Base-by-base conservation (phyloP, 2,888 invertebrate species). In the Idaea straminata region DNA sequence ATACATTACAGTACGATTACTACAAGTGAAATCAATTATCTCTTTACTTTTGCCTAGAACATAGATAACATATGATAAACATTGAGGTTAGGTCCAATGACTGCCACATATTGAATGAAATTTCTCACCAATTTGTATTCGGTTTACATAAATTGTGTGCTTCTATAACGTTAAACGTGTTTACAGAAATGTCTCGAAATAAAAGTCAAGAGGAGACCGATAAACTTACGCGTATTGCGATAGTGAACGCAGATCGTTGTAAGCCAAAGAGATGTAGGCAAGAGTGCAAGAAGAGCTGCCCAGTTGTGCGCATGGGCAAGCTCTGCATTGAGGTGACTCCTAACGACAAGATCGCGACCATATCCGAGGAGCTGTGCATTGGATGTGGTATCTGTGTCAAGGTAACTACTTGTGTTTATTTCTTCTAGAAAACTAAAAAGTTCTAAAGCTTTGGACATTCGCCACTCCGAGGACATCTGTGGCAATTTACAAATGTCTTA, bases 381-480 rank as follows among this genome's bases (percentile, higher is more conserved):
- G 99, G 99, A 80, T 99, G 99, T 92, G 99, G 99, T 96, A 99
- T 99, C 82, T 99, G 99, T 94, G 98, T 98, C 67, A 99, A 99
- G 96, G 98, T 98, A 89, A 80, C 15, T 15, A 58, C 58, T 15
- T 15, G 15, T 59, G 59, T 59, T 13, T 47, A 4, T 47, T 7
- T 5, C 36, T 5, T 13, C 47, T 47, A 47, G 47, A 47, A 47
- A 47, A 0, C 47, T 47, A 7, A 0, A 47, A 47, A 13, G 36
- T 7, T 36, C 5, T 3, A 36, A 36, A 4, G 36, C 10, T 7
- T 36, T 5, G 10, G 10, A 36, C 13, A 13, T 5, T 47, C 38
- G 38, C 47, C 47, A 4, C 10, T 47, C 6, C 47, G 0, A 47
- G 3, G 10, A 4, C 47, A 13, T 25, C 25, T 25, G 25, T 25